Base-by-base conservation (phyloP, 2,113 vertebrate species). In the Monarcha castaneiventris region DNA sequence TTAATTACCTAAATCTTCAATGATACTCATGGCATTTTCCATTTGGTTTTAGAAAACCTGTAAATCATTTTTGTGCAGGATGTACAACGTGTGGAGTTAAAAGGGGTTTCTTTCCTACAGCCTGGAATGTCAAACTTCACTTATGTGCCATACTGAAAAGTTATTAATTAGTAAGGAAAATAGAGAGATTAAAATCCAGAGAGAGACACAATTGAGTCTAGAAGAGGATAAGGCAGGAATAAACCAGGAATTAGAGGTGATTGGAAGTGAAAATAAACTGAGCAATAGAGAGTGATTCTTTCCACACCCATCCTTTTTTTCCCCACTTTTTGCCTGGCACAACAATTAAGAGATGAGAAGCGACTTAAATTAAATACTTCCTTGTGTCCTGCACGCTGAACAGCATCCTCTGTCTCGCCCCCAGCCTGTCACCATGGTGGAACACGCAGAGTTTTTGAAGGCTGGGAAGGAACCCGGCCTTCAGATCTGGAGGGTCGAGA, bases 401-500 rank as follows among this genome's bases (percentile, higher is more conserved):
- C 37, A 66, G 11, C 41, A 7, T 9, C 94, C 93, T 89, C 71
- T 74, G 55, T 41, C 14, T 91, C 33, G 3, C 84, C 94, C 67
- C 46, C 69, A 97, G 97, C 97, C 98, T 25, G 96, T 97, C 97
- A 99, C 95, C 89, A 99, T 99, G 99, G 98, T 98, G 92, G 98
- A 98, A 18, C 99, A 99, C 97, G 97, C 99, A 0, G 99, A 99
- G 97, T 99, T 99, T 71, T 93, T 98, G 48, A 98, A 97, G 91
- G 99, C 99, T 6, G 99, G 99, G 56, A 98, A 98, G 97, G 96
- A 98, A 32, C 97, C 99, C 0, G 99, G 99, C 76, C 99, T 99
- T 56, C 99, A 99, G 98, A 98, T 99, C 84, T 99, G 99, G 99
- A 98, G 99, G 56, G 97, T 99, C 7, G 99, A 99, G 97, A 99